Evolutionary conservation across 2,113 vertebrate genomes (phyloP), one percentile per base, ranked within the genome.

Genomic region (Eudyptes chrysolophus): DNA sequence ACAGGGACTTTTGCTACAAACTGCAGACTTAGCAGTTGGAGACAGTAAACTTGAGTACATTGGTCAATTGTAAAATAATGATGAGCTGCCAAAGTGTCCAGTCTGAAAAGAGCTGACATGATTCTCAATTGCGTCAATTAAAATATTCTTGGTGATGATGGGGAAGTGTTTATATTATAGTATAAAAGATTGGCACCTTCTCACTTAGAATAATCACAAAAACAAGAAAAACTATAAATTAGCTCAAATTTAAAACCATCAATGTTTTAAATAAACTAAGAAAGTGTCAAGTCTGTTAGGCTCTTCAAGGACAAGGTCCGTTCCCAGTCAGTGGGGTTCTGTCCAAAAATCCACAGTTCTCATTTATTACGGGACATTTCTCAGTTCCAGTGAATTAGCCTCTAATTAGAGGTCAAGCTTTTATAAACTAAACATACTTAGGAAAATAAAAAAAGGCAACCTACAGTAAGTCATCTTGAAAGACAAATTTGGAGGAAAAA

Each of bases 381-480:
- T 88, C 65, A 77, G 71, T 54, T 87, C 17, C 70, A 62, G 36
- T 88, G 85, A 92, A 92, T 96, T 92, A 92, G 26, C 54, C 54
- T 88, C 25, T 87, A 96, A 94, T 96, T 62, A 90, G 62, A 92
- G 75, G 70, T 92, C 93, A 94, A 13, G 58, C 22, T 92, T 87
- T 79, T 89, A 46, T 65, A 84, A 94, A 80, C 17, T 66, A 79
- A 95, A 61, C 44, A 40, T 79, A 54, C 38, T 80, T 81, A 22
- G 61, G 55, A 68, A 92, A 84, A 87, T 40, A 34, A 80, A 84
- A 92, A 68, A 66, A 40, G 13, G 20, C 68, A 84, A 40, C 44
- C 40, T 72, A 57, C 65, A 55, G 49, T 85, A 96, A 96, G 78
- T 89, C 64, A 80, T 95, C 55, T 55, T 46, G 86, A 88, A 89